Conservation (phyloP, 2,888 invertebrate genomes). For the Gari tellinella region DNA sequence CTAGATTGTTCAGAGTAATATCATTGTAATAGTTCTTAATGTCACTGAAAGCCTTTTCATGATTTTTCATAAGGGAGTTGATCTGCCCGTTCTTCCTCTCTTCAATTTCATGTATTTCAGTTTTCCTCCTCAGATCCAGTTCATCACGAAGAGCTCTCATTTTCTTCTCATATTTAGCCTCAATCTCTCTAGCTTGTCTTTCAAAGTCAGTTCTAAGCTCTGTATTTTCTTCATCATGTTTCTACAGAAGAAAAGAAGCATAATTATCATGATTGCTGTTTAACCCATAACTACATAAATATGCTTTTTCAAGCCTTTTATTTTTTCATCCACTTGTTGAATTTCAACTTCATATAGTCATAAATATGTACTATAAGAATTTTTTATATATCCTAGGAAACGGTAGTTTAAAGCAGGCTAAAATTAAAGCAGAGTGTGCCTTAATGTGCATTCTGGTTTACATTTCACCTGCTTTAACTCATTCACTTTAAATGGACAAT, state of each 20-base stretch:
- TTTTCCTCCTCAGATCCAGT: conserved; percentile 87
- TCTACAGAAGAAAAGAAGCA: conserved; percentile 73
- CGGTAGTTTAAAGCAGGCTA: no score
- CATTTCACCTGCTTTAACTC: no score
- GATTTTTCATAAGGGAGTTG: conserved; percentile 90
- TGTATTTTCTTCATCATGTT: conserved; percentile 86
- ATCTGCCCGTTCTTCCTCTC: conserved; percentile 96
- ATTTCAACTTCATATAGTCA: no score
- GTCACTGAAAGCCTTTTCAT: conserved; percentile 93
- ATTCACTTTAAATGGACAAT: no score
- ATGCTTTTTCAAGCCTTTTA: no score
- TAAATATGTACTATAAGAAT: no score
- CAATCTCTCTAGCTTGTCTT: conserved; percentile 88
- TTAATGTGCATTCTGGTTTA: no score
- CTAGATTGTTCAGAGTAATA: conserved; percentile 96
- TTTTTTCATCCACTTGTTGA: no score
- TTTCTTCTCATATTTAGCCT: conserved; percentile 90
- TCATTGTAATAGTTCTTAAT: conserved; percentile 98
- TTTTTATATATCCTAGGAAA: no score
- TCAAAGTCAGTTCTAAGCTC: conserved; percentile 88
- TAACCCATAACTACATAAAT: no score
- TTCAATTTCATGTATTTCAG: conserved; percentile 90
- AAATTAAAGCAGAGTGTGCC: no score
- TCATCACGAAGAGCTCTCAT: conserved; percentile 90
- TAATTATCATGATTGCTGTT: no score